Evolutionary conservation across 2,797 vertebrate species (phyloP), one percentile per base, ranked within the genome.

Genomic region (Tragopan temminckii): DNA sequence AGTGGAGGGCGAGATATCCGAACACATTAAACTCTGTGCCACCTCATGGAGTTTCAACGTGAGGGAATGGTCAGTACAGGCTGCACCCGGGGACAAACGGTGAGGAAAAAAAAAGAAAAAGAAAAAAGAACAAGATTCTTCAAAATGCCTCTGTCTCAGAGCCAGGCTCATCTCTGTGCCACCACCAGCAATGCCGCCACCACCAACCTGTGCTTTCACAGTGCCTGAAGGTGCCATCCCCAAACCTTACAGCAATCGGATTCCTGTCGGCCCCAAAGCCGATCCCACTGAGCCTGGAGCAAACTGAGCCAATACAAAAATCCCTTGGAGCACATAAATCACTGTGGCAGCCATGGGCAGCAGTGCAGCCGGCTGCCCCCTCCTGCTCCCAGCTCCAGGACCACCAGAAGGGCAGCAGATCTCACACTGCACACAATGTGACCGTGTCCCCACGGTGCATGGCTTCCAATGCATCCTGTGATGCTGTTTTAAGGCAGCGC

Each of bases 241-340:
- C 3, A 24, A 62, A 55, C 18, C 1, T 21, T 8, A 31, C 2
- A 1, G 0, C 6, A 17, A 46, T 67, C 20, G 11, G 36, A 27
- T 33, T 48, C 61, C 24, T 40, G 25, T 15, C 77, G 93, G 80
- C 71, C 52, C 75, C 80, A 77, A 76, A 36, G 15, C 33, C 6
- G 29, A 89, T 31, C 86, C 90, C 12, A 1, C 24, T 0, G 90
- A 76, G 86, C 9, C 61, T 45, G 74, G 78, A 66, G 17, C 46
- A 25, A 76, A 57, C 61, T 5, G n/a, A 90, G 43, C 86, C 72
- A 59, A 80, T 1, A 43, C 18, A 59, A 46, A 80, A 83, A n/a
- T 4, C 40, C 2, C 71, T 20, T 1, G 2, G 17, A 88, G 83
- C 50, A 1, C 1, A 31, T 23, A 25, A 53, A 1, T 9, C 11